A percentile compares a stretch with the other conserved stretches of the same genome.
phyloP scores from a whole-genome alignment of 2,113 vertebrate species.

The Chionis minor region DNA sequence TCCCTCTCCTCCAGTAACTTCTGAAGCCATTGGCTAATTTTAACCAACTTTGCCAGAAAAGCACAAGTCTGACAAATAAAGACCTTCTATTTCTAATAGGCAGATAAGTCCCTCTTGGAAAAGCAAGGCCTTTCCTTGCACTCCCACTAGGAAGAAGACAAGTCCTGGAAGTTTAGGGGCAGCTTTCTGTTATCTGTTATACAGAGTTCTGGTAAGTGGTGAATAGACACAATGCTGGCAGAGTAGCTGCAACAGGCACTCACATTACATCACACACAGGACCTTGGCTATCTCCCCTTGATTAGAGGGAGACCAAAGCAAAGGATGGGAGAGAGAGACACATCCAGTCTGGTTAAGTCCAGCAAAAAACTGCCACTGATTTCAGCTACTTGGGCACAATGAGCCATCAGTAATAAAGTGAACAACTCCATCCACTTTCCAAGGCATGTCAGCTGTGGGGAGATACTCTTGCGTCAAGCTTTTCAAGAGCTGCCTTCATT shows the following conservation, averaged over 20 bases:
- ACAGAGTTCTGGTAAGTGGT: neutral
- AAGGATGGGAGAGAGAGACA: neutral
- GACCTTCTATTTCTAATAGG: neutral
- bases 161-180: neutral
- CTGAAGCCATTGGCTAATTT: slow-evolving; percentile 26
- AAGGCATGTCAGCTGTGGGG: neutral
- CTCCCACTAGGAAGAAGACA: neutral
- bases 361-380: neutral
- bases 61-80: neutral
- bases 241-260: neutral
- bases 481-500: neutral
- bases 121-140: neutral
- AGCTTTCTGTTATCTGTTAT: neutral
- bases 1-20: slow-evolving; percentile 59
- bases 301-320: neutral
- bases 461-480: neutral
- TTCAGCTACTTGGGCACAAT: neutral
- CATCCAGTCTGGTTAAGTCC: neutral
- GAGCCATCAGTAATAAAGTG: neutral
- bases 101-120: neutral
- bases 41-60: slow-evolving; percentile 27
- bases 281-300: neutral
- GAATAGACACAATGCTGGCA: neutral
- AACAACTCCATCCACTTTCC: neutral
- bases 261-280: neutral